These are phyloP conservation scores for Eupithecia insigniata DNA, from an alignment of 2,888 invertebrate species.

Conservation along the genomic window DNA sequence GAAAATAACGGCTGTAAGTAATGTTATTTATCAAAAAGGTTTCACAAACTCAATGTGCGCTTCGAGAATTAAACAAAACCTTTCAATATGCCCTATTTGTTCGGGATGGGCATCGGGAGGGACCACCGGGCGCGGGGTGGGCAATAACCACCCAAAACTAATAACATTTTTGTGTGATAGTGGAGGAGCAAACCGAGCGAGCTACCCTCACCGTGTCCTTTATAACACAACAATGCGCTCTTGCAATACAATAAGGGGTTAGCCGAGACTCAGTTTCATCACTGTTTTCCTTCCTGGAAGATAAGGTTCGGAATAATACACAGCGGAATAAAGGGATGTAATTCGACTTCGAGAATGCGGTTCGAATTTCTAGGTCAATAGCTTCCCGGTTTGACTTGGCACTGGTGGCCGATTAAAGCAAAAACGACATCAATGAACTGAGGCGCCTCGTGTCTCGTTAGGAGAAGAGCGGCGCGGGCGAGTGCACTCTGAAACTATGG, in stretches of 20 bases:
- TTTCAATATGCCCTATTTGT: constrained; percentile 70
- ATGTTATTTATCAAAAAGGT: constrained; percentile 18
- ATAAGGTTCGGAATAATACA: constrained; percentile 52
- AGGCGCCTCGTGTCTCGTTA: constrained; percentile 74
- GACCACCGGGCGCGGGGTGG: constrained; percentile 66
- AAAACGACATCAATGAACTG: constrained; percentile 76
- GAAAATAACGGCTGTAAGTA: constrained; percentile 3
- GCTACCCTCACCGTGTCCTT: constrained; percentile 70
- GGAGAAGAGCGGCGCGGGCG: constrained; percentile 66
- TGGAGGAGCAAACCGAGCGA: constrained; percentile 70
- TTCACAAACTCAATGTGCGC: constrained; percentile 20
- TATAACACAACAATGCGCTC: constrained; percentile 75
- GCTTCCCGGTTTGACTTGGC: constrained; percentile 56
- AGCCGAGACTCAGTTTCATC: constrained; percentile 63
- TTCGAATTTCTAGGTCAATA: constrained; percentile 47
- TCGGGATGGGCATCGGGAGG: constrained; percentile 65
- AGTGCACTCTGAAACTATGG: constrained; percentile 76
- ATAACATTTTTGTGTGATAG: constrained; percentile 82
- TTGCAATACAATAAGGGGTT: constrained; percentile 75
- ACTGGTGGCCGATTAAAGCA: constrained; percentile 61
- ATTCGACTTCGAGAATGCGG: constrained; percentile 44
- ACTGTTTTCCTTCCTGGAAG: constrained; percentile 58
- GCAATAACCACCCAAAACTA: constrained; percentile 81
- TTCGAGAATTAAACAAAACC: constrained; percentile 61
- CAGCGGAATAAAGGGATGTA: constrained; percentile 39